phyloP scores from a whole-genome alignment of 2,113 vertebrate species.

The Pangasianodon gigas region DNA sequence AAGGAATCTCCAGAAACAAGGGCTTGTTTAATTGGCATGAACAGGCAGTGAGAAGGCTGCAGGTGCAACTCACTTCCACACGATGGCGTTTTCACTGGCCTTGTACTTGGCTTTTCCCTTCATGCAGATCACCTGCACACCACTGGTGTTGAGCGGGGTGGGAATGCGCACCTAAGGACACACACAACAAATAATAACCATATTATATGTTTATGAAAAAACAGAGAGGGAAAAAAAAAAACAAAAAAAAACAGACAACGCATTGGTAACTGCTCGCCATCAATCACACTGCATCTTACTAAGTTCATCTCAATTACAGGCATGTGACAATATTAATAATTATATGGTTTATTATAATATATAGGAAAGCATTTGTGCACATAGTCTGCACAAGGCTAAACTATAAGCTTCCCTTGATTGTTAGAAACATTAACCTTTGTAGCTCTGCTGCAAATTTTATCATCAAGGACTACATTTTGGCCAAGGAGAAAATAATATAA shows the following conservation, averaged over 20 bases:
- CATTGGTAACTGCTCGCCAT: neutral
- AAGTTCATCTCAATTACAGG: neutral
- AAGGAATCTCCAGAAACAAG: neutral
- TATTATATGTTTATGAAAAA: neutral
- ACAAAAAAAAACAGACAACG: neutral
- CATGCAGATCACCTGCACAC: constrained; percentile 99
- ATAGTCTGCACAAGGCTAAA: neutral
- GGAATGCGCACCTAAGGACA: constrained; percentile 89
- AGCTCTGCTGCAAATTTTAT: neutral
- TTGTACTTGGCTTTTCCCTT: constrained; percentile 99
- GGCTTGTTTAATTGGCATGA: too few species aligned
- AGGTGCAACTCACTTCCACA: constrained; percentile 90
- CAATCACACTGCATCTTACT: neutral
- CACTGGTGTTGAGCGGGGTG: constrained; percentile 95
- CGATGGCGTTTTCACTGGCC: constrained; percentile 99
- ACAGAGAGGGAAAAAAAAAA: neutral
- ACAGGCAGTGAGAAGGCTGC: neutral
- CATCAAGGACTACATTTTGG: neutral
- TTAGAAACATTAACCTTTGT: neutral
- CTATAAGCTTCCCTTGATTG: neutral
- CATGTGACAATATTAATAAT: neutral
- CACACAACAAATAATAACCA: neutral
- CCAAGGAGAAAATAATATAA: too few species aligned
- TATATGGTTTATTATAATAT: neutral
- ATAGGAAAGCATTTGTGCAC: neutral